Evolutionary conservation across 2,113 vertebrate species (phyloP).

Genomic region (Apaloderma vittatum): DNA sequence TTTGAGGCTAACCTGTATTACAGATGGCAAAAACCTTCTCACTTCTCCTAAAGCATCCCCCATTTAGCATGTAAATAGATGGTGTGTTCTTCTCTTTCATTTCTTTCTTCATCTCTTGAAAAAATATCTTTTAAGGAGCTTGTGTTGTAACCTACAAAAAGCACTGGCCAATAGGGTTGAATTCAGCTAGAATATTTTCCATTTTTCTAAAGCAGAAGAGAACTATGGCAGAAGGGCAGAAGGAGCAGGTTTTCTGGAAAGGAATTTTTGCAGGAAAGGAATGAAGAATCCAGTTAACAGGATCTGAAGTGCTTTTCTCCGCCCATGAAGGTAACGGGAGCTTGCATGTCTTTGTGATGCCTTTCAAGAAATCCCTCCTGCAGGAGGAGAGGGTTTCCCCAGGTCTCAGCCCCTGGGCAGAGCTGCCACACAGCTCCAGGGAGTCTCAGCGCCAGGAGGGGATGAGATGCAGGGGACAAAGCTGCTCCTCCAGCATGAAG

Average conservation of each 20-base stretch:
- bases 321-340: accelerated
- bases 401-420: neutral
- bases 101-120: neutral
- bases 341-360: accelerated
- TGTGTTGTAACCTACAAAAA: neutral
- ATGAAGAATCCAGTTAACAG: neutral
- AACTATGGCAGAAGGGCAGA: neutral
- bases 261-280: neutral
- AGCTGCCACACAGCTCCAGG: neutral
- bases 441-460: neutral
- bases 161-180: neutral
- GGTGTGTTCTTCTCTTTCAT: neutral
- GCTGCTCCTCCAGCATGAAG: neutral
- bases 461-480: neutral
- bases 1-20: neutral
- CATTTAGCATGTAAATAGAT: accelerated
- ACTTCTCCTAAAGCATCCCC: neutral
- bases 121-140: neutral
- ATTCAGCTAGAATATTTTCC: neutral
- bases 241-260: neutral
- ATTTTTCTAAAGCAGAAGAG: neutral
- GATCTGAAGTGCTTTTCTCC: neutral
- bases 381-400: neutral
- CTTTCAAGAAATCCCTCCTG: neutral
- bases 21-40: neutral